Conservation (phyloP, 2,888 invertebrate genomes). For the Steinernema hermaphroditum region DNA sequence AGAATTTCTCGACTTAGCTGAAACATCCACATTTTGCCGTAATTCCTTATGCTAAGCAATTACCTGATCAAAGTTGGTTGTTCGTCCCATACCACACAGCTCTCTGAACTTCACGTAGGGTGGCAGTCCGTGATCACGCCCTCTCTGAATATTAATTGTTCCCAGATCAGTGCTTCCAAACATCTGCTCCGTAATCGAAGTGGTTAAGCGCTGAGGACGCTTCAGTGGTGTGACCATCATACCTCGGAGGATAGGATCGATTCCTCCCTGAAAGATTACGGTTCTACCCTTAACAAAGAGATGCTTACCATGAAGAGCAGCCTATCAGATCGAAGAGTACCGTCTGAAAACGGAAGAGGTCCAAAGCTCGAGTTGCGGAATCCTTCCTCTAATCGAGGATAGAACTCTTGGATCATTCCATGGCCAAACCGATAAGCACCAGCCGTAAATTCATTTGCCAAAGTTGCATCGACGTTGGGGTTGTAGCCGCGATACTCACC, state of each 20-base stretch:
- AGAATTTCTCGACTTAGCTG: slow-evolving; percentile 59
- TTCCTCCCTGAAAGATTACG: slow-evolving; percentile 44
- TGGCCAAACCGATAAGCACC: slow-evolving; percentile 93
- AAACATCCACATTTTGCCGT: slow-evolving; percentile 4
- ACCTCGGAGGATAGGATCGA: slow-evolving; percentile 64
- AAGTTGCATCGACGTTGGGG: slow-evolving; percentile 79
- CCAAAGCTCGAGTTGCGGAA: slow-evolving; percentile 78
- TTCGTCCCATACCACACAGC: slow-evolving; percentile 81
- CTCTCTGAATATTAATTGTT: slow-evolving; percentile 90
- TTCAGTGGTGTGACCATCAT: slow-evolving; percentile 64
- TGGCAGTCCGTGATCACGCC: slow-evolving; percentile 86
- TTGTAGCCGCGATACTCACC: slow-evolving; percentile 84
- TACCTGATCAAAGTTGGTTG: slow-evolving; percentile 71
- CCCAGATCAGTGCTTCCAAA: slow-evolving; percentile 78
- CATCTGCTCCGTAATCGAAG: slow-evolving; percentile 90
- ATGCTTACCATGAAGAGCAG: slow-evolving; percentile 77
- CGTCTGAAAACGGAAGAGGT: slow-evolving; percentile 83
- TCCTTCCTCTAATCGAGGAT: slow-evolving; percentile 80
- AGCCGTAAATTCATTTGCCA: slow-evolving; percentile 94
- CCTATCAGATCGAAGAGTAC: slow-evolving; percentile 94
- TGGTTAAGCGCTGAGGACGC: slow-evolving; percentile 80
- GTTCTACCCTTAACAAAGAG: neutral
- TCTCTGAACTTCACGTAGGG: slow-evolving; percentile 70
- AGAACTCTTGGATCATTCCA: slow-evolving; percentile 82
- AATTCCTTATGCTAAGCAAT: neutral